Evolutionary conservation across 2,888 invertebrate genomes (phyloP), one percentile per base, ranked within the genome.

Genomic region (Argyresthia goedartella): DNA sequence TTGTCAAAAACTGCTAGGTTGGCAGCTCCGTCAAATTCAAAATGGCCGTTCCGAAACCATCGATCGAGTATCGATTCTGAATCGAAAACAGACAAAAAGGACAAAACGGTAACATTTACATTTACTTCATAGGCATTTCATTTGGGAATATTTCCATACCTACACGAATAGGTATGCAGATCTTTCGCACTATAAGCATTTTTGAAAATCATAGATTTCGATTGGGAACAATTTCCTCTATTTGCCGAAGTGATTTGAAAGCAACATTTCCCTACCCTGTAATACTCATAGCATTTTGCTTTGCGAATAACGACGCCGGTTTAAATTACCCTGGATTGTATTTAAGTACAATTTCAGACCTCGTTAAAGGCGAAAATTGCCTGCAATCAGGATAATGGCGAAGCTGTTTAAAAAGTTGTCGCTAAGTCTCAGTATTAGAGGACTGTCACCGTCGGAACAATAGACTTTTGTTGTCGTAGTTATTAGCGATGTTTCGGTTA

Each of bases 311-410:
- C 39, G 14, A 36, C 11, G 16, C 39, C 49, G 39, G 54, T 47
- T 57, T 58, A 59, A 64, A 65, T 62, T 62, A 59, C 58, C 58
- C 57, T 45, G 51, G 59, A 60, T 66, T 60, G 57, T 58, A 57
- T 64, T 60, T 58, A 57, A 63, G 61, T 58, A 62, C 60, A 64
- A 65, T 63, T 59, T 53, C 52, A 61, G 66, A 64, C 59, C 65
- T 67, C 57, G 61, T 60, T 66, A 66, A 67, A 65, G 60, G 60
- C 56, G 60, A 55, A 65, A 69, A 72, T 65, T 67, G 64, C 62
- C 59, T 57, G 64, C 66, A 72, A 69, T 69, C 66, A 64, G 54
- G 51, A 57, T 67, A 69, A 69, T 68, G 65, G 64, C 53, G 54
- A 60, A 66, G 67, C 67, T 67, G 61, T 62, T 65, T 60, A 55